Evolutionary conservation across 1,140 invertebrate species (phyloP).

Genomic region (Eriocheir sinensis): DNA sequence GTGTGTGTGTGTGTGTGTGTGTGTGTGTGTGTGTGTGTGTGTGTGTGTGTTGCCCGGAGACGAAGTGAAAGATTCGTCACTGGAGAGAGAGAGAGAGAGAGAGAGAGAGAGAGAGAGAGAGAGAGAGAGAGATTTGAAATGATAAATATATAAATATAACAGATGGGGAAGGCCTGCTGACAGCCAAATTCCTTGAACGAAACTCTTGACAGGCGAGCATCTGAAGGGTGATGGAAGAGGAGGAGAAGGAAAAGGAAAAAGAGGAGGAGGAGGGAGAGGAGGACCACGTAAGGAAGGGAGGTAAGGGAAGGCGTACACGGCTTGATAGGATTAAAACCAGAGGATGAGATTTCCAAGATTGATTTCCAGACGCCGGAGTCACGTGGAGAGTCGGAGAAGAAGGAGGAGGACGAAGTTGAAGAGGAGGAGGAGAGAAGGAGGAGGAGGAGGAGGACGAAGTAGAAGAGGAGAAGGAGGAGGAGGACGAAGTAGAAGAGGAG

Average conservation of each 20-base stretch:
- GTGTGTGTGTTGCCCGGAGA: too few relatives aligned
- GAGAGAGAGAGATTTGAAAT: neutral
- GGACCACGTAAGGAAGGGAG: neutral
- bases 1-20: too few relatives aligned
- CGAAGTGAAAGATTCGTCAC: too few relatives aligned
- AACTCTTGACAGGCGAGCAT: neutral
- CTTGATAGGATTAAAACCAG: neutral
- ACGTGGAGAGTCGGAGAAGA: neutral
- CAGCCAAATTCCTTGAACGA: too few relatives aligned
- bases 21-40: too few relatives aligned
- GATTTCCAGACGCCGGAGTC: neutral
- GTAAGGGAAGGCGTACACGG: neutral
- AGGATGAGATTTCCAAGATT: neutral
- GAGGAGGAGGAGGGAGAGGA: neutral
- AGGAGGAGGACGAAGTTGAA: too few relatives aligned
- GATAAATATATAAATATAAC: too few relatives aligned
- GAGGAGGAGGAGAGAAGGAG: neutral
- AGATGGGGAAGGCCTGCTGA: too few relatives aligned
- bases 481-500: neutral
- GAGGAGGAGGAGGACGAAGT: too few relatives aligned
- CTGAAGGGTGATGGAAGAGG: neutral
- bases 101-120: neutral
- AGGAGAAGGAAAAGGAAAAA: too few relatives aligned
- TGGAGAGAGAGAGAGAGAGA: neutral
- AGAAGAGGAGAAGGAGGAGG: too few relatives aligned